Conservation (phyloP, 2,888 invertebrate species). For the Zhuqinia jingwanae region DNA sequence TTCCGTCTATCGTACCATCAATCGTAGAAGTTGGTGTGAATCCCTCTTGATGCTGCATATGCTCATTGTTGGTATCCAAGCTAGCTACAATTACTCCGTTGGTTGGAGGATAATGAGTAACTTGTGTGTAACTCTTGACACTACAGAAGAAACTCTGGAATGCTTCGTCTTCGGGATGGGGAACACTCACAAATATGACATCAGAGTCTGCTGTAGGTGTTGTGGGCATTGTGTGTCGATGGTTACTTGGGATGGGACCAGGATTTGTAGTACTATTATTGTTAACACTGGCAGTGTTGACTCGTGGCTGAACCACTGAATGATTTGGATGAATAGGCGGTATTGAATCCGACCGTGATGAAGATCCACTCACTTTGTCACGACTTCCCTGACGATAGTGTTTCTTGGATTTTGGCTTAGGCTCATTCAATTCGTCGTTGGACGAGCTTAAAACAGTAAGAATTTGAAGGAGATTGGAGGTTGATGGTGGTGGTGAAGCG, state of each 20-base stretch:
- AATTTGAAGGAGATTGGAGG: slow-evolving; percentile 78
- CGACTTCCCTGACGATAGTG: slow-evolving; percentile 31
- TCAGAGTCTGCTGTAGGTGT: slow-evolving; percentile 2
- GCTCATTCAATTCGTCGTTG: slow-evolving; percentile 76
- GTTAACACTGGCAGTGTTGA: slow-evolving; percentile 46
- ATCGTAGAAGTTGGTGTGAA: not conserved
- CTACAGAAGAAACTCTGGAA: slow-evolving; percentile 77
- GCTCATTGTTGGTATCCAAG: not conserved
- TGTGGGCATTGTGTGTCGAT: slow-evolving; percentile 17
- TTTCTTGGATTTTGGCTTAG: slow-evolving; percentile 53
- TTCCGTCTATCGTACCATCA: not conserved
- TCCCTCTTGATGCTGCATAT: not conserved
- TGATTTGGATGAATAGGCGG: slow-evolving; percentile 62
- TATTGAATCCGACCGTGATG: slow-evolving; percentile 42
- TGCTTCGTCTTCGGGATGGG: slow-evolving; percentile 77
- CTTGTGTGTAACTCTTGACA: slow-evolving; percentile 61
- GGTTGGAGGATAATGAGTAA: slow-evolving; percentile 46
- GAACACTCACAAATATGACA: slow-evolving; percentile 70
- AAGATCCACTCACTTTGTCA: slow-evolving; percentile 22
- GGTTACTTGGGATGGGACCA: not conserved
- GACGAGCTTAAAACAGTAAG: slow-evolving; percentile 77
- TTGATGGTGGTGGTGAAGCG: slow-evolving; percentile 67
- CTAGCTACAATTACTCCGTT: slow-evolving; percentile 35
- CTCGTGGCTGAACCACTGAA: slow-evolving; percentile 15
- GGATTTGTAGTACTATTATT: not conserved